phyloP scores from a whole-genome alignment of 1,140 invertebrate genomes.

The Cheumatopsyche charites region DNA sequence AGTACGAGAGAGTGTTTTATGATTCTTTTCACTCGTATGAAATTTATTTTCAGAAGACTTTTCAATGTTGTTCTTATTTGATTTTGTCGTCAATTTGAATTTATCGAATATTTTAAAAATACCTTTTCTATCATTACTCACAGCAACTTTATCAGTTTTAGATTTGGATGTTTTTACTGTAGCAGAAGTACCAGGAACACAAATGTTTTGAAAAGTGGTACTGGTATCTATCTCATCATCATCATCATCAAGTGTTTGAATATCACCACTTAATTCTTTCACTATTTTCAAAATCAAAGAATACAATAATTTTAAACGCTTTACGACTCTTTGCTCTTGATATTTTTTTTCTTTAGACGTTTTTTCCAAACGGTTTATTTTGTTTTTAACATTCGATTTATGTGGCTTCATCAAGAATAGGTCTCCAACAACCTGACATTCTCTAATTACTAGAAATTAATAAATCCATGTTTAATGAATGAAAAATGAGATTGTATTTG shows the following conservation, averaged over 20 bases:
- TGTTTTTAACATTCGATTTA: conserved; percentile 50
- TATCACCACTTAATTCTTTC: conserved; percentile 51
- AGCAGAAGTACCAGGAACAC: background rate
- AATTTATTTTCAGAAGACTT: background rate
- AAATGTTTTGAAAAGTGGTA: background rate
- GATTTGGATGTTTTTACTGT: background rate
- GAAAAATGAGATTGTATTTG: no score
- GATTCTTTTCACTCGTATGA: background rate
- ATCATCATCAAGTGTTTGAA: conserved; percentile 51
- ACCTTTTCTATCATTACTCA: conserved; percentile 32
- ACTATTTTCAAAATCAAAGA: conserved; percentile 53
- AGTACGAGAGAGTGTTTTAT: conserved; percentile 18
- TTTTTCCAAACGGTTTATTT: conserved; percentile 46
- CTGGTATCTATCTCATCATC: background rate
- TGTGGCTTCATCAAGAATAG: conserved; percentile 49
- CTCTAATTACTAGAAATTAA: conserved; percentile 53
- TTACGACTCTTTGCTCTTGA: conserved; percentile 49
- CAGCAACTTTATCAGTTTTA: background rate
- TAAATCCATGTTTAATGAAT: no score
- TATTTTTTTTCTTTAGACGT: conserved; percentile 49
- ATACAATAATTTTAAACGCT: conserved; percentile 57
- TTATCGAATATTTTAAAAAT: conserved; percentile 42
- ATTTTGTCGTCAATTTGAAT: conserved; percentile 25
- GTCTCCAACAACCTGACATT: conserved; percentile 57
- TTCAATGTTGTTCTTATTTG: conserved; percentile 1